These are phyloP conservation scores for Caenorhabditis afra DNA, from an alignment of 2,888 invertebrate species.

Conservation along the genomic window DNA sequence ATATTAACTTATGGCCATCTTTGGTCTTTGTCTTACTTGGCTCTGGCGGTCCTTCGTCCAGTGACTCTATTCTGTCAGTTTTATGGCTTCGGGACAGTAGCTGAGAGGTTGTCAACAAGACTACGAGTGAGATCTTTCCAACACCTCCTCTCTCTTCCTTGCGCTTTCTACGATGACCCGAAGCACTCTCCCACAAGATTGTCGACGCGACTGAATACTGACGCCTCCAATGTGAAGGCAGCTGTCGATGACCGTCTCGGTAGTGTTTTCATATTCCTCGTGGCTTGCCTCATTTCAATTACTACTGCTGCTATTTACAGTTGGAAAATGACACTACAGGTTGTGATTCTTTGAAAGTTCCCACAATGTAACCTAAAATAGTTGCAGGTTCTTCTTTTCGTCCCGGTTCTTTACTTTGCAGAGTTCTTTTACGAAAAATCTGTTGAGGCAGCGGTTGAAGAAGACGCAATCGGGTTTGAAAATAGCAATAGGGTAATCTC, in stretches of 20 bases:
- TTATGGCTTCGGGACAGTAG: slow-evolving; percentile 78
- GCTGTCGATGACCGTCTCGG: slow-evolving; percentile 56
- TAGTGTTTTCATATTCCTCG: slow-evolving; percentile 32
- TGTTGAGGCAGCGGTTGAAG: slow-evolving; percentile 13
- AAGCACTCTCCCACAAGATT: slow-evolving; percentile 81
- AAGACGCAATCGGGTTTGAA: slow-evolving; percentile 52
- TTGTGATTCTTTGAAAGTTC: too few relatives aligned
- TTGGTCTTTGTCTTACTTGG: slow-evolving; percentile 81
- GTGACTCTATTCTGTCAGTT: slow-evolving; percentile 67
- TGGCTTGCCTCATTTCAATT: slow-evolving; percentile 20
- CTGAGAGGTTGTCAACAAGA: slow-evolving; percentile 79
- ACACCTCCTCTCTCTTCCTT: slow-evolving; percentile 80
- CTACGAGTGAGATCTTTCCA: slow-evolving; percentile 81
- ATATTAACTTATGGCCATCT: slow-evolving; percentile 80
- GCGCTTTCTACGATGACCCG: slow-evolving; percentile 82
- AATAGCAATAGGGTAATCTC: slow-evolving; percentile 49
- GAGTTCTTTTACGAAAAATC: slow-evolving; percentile 45
- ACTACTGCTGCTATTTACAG: slow-evolving; percentile 19
- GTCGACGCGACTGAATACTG: slow-evolving; percentile 81
- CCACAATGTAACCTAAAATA: too few relatives aligned
- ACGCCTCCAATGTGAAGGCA: slow-evolving; percentile 82
- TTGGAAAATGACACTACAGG: slow-evolving; percentile 54
- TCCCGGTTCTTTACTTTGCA: slow-evolving; percentile 37
- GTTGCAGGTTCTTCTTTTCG: slow-evolving; percentile 28
- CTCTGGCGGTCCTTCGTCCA: slow-evolving; percentile 81